Conservation (phyloP, 1,140 invertebrate genomes). For the Tribolium madens region DNA sequence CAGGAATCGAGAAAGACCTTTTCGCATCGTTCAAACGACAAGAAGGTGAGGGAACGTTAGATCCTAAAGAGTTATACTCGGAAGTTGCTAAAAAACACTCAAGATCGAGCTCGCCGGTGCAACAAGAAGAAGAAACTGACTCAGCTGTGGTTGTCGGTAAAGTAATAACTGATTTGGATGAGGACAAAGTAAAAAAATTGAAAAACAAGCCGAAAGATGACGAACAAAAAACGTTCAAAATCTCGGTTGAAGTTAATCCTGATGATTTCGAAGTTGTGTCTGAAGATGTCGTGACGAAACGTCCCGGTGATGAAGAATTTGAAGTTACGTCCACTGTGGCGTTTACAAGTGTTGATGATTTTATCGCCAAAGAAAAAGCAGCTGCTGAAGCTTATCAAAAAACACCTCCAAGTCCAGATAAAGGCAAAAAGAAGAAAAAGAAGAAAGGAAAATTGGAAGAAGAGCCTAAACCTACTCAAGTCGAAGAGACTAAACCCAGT, state of each 20-base stretch:
- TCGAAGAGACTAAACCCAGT: conserved; percentile 36
- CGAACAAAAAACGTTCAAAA: neutral
- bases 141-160: conserved; percentile 54
- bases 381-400: conserved; percentile 47
- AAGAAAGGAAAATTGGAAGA: conserved; percentile 61
- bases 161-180: conserved; percentile 59
- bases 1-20: conserved; percentile 52
- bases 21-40: conserved; percentile 56
- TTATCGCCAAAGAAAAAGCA: conserved; percentile 39
- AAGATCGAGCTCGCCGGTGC: conserved; percentile 55
- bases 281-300: conserved; percentile 24
- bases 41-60: conserved; percentile 44
- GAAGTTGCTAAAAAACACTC: conserved; percentile 58
- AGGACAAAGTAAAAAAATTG: conserved; percentile 54
- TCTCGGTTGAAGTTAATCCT: conserved; percentile 1
- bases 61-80: conserved; percentile 58
- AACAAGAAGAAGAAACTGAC: conserved; percentile 31
- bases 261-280: conserved; percentile 15
- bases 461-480: neutral
- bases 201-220: conserved; percentile 38
- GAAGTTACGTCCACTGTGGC: neutral
- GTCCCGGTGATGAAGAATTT: neutral
- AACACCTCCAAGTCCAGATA: conserved; percentile 61
- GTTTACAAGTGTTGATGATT: neutral
- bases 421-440: conserved; percentile 66